Base-by-base conservation (phyloP, 2,797 vertebrate genomes). In the Takifugu rubripes region DNA sequence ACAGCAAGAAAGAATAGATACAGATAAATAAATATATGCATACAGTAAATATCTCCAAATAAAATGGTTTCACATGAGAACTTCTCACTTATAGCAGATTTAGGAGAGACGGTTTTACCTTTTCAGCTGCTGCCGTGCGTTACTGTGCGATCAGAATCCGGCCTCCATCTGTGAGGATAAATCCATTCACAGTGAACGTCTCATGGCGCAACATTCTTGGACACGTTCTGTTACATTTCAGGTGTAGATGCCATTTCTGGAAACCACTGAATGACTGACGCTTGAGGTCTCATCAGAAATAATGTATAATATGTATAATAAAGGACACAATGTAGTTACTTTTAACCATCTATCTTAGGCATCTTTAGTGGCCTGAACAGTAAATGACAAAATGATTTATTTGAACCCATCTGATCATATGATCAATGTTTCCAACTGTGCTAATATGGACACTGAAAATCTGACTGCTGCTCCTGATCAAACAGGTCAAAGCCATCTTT, bases 201-300 rank as follows among this genome's bases (percentile, higher is more conserved):
- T 74, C 65, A 51, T 63, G 58, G 67, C 64, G 54, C 70, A 46
- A 62, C 74, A 83, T 87, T 89, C 89, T 91, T 78, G 33, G 75
- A 88, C 71, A 81, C 64, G 61, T 83, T 75, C 80, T 86, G 90
- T 87, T 88, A 91, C 82, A 88, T 91, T 92, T 89, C 81, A 79
- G 66, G 86, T 57, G 33, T 66, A 72, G 24, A 66, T 90, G 90
- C 16, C 58, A 91, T 73, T 89, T 90, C 74, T 83, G 70, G 59
- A 77, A 76, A 82, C 69, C 47, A 58, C 29, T 3, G 52, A 57
- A 53, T 53, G 49, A 77, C 79, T 81, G 50, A 52, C 26, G 16
- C n/a, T 1, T 17, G 31, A 49, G 56, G 7, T 33, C 56, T 55
- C 33, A 36, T 36, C 33, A 36, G 33, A 62, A 60, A 54, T 44